Evolutionary conservation across 2,888 invertebrate species (phyloP), one percentile per base, ranked within the genome.

Genomic region (Iselma pallidipennis): DNA sequence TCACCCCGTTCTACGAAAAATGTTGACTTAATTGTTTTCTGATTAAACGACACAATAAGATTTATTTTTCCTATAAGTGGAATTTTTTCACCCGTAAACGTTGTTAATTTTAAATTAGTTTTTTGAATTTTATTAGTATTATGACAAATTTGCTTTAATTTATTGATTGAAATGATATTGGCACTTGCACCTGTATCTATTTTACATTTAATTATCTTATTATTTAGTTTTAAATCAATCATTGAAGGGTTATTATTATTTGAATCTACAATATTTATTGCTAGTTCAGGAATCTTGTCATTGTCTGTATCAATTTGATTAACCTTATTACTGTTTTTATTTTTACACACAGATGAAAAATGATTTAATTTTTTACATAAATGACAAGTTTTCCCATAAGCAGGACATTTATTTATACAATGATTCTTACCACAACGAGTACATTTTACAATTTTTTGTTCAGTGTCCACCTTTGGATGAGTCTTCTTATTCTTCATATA

Each of bases 51-150:
- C 12, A 59, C 50, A 57, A 51, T 51, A 52, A 63, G 52, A 14
- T 55, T 45, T 48, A 63, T 63, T 56, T 60, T 63, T 25, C 63
- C 66, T 14, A 66, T 29, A 37, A 66, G 53, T 28, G 63, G 59
- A 25, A 63, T 52, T 54, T 49, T 63, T 53, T 65, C n/a, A 33
- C 58, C 52, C 2, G 64, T 65, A 50, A 49, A 66, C 19, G 66
- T 55, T 26, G 31, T 48, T 49, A 64, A 52, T 49, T 33, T 49
- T 49, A 65, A 55, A 55, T 49, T 48, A 21, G 52, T 57, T 54
- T 42, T 66, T 59, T 61, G 29, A 52, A 66, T 61, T 31, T 55
- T 56, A 21, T 60, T 50, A 16, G 31, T 50, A 31, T 49, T 31
- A 33, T 19, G 50, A 33, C 49, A 21, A 12, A 50, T 7, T 19